Evolutionary conservation across 2,113 vertebrate species (phyloP), one percentile per base, ranked within the genome.

Genomic region (Polypterus senegalus): DNA sequence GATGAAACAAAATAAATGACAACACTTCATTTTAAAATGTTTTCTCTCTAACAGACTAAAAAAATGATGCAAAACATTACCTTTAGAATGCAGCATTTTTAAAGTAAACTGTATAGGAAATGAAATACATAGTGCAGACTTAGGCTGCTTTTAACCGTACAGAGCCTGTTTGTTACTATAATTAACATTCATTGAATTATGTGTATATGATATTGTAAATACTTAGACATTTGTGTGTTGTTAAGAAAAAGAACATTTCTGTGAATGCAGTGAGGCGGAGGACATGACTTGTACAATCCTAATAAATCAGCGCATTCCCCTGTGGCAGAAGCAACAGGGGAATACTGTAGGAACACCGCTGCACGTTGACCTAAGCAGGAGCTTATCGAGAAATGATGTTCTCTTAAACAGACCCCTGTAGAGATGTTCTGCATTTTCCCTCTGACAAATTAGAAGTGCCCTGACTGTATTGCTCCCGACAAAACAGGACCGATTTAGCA

Each of bases 271-370:
- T 86, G 84, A 83, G 83, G 88, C 88, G 49, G 82, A 88, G 87
- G 89, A 90, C 89, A 84, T 69, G 85, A 87, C 80, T 86, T 79
- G 77, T 80, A 86, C 83, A 81, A 81, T 87, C 79, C 88, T 82
- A 89, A 95, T 94, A 93, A 92, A 95, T 97, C 92, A 94, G 89
- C 73, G 77, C 63, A 73, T 84, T 91, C 89, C 87, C 83, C 57
- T 82, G 87, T 87, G 89, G 89, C 77, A 80, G 88, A 81, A 81
- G 83, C 87, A 79, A 84, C 86, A 87, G 86, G 90, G 89, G 88
- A 84, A 85, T 79, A 77, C 77, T 70, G 70, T 78, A 76, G 74
- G 64, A 80, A 80, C 73, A 73, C 54, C 43, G 69, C 77, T 76
- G 73, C 70, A 79, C 76, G 66, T 63, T 83, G 87, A 89, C 84